Conservation (phyloP, 2,888 invertebrate genomes). For the Drosophila birchii region DNA sequence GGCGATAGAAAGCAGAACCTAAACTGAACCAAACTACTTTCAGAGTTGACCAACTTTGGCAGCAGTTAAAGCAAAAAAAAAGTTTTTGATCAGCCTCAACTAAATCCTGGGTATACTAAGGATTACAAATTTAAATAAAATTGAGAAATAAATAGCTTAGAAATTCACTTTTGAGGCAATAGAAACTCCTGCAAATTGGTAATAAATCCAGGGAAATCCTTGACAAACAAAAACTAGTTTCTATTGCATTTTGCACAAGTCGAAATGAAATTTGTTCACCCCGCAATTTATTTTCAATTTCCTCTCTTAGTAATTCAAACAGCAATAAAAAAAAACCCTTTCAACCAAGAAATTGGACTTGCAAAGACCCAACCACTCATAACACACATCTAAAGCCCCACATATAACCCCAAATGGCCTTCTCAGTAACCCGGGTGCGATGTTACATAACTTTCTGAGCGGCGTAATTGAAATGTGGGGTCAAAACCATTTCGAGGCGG, state of each 20-base stretch:
- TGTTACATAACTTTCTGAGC: constrained; percentile 30
- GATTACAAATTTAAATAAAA: not conserved
- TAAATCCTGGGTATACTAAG: not conserved
- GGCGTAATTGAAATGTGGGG: constrained; percentile 54
- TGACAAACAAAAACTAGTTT: not conserved
- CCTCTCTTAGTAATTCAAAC: not conserved
- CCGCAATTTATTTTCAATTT: not conserved
- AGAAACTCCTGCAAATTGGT: not conserved
- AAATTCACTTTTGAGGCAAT: not conserved
- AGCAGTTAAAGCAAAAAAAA: not conserved
- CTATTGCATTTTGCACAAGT: not conserved
- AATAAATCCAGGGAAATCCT: not conserved
- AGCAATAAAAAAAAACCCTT: not conserved
- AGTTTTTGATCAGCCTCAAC: not conserved
- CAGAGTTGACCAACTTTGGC: constrained; percentile 76
- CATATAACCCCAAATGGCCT: constrained; percentile 13
- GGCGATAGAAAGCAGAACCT: constrained; percentile 57
- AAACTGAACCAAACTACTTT: constrained; percentile 75
- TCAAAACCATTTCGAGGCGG: constrained; percentile 48
- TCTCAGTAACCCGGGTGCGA: constrained; percentile 10
- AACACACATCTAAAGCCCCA: not conserved
- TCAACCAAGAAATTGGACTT: not conserved
- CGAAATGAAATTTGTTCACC: not conserved
- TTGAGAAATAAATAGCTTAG: not conserved
- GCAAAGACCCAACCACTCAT: not conserved